A percentile compares a stretch with the other conserved stretches of the same genome.
phyloP scores from a whole-genome alignment of 2,797 vertebrate genomes.

The Gorsachius magnificus region DNA sequence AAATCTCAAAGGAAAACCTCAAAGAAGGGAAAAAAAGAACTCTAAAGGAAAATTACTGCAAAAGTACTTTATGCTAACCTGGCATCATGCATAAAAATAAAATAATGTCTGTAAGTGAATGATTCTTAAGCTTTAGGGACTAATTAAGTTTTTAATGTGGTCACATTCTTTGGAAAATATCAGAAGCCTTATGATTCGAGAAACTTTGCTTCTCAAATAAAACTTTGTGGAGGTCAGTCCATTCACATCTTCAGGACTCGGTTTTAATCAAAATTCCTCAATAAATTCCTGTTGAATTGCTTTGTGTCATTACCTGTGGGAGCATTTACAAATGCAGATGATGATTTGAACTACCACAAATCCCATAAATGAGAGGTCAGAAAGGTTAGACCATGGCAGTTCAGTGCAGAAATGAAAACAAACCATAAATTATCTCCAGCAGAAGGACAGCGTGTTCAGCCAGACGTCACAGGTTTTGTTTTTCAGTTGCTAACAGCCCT shows the following conservation, averaged over 20 bases:
- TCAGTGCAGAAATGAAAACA: constrained; percentile 63
- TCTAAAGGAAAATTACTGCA: constrained; percentile 58
- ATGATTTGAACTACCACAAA: constrained; percentile 42
- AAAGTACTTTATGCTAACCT: constrained; percentile 46
- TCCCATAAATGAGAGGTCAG: constrained; percentile 36
- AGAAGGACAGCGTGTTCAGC: constrained; percentile 38
- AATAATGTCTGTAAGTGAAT: constrained; percentile 32
- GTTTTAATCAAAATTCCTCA: constrained; percentile 58
- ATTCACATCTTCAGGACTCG: constrained; percentile 14
- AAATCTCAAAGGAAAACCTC: constrained; percentile 62
- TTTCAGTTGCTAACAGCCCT: background rate
- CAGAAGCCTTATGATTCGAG: constrained; percentile 37
- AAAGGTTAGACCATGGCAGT: constrained; percentile 33
- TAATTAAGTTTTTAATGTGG: constrained; percentile 63
- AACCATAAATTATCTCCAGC: constrained; percentile 48
- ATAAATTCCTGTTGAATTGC: constrained; percentile 30
- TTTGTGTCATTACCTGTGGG: constrained; percentile 51
- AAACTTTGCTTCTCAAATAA: constrained; percentile 54
- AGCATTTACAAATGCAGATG: constrained; percentile 48
- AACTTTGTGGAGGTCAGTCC: constrained; percentile 8
- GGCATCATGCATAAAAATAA: constrained; percentile 52
- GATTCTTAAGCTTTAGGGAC: constrained; percentile 48
- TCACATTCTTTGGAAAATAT: constrained; percentile 67
- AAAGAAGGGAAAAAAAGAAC: constrained; percentile 22
- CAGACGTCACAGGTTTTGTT: constrained; percentile 31